Base-by-base conservation (phyloP, 1,140 invertebrate species). In the Brachystomella parvula region DNA sequence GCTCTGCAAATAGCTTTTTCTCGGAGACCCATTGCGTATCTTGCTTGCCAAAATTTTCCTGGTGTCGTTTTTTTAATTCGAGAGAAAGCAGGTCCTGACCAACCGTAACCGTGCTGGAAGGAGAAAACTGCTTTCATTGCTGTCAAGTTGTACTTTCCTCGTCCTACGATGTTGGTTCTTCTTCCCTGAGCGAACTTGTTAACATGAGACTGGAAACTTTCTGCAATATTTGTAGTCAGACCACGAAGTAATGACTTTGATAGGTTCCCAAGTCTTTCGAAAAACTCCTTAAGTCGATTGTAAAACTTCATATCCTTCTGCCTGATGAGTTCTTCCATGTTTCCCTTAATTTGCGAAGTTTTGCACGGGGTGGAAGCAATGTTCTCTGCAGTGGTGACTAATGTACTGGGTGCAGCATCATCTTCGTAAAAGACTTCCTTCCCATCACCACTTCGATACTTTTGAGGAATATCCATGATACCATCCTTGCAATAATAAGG, bases 101-200 rank as follows among this genome's bases (percentile, higher is more conserved):
- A 66, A 0, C 64, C 57, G 21, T 1, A 3, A 9, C 65, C 60
- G n/a, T 15, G 58, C 57, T 35, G 32, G 15, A 12, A 33, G 6
- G 47, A 26, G 2, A 57, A 44, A 1, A 19, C 31, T 1, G 47
- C n/a, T 30, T 33, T n/a, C 1, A 30, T 24, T 2, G 33, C 9
- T 35, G 60, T 63, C 21, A 17, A 17, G 29, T 65, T 44, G 57
- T 79, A 80, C 1, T 65, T 70, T 0, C 66, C 62, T 57, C 67
- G 69, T 3, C 58, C 44, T 1, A 71, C 58, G 59, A 65, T 76
- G 73, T 78, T 76, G 30, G 75, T 69, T 64, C 76, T 49, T 73
- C 79, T 81, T 17, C 77, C 79, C 49, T 75, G 72, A 31, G 75
- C 72, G 62, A 66, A 71, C 69, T 79, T 79, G 3, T 61, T 62